These are phyloP conservation scores for Thunnus maccoyii DNA, from an alignment of 2,113 vertebrate species.

Conservation along the genomic window DNA sequence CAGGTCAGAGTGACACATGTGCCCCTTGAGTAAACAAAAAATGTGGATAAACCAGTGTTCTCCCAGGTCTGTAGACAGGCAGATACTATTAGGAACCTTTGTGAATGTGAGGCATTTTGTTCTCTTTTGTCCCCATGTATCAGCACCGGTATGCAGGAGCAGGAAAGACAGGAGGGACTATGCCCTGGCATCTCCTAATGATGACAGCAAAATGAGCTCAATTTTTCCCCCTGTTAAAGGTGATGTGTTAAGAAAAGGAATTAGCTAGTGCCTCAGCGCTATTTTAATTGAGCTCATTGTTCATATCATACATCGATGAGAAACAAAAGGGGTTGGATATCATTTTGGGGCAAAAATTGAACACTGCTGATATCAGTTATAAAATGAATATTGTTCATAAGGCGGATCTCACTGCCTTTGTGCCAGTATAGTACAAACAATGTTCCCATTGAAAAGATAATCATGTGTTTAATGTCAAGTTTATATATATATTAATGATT, in stretches of 20 bases:
- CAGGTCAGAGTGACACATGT: not conserved
- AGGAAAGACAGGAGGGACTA: not conserved
- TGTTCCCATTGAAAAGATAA: constrained; percentile 10
- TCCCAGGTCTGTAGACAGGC: not conserved
- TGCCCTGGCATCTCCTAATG: constrained; percentile 25
- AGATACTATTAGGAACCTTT: constrained; percentile 14
- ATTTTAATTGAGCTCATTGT: not conserved
- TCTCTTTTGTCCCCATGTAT: constrained; percentile 40
- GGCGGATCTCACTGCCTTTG: not conserved
- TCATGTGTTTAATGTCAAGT: not conserved
- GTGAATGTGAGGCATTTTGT: constrained; percentile 40
- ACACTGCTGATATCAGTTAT: not conserved
- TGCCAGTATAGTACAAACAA: not conserved
- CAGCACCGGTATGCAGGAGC: constrained; percentile 35
- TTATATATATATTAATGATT: not conserved
- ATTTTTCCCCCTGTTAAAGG: not conserved
- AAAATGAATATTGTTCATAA: not conserved
- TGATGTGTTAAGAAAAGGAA: constrained; percentile 9
- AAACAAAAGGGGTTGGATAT: not conserved
- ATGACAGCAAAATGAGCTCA: constrained; percentile 19
- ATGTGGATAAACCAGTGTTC: constrained; percentile 37
- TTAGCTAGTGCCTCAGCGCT: constrained; percentile 14
- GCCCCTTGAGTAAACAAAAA: not conserved
- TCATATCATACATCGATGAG: not conserved
- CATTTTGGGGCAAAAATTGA: not conserved